Evolutionary conservation across 1,140 invertebrate genomes (phyloP), one percentile per base, ranked within the genome.

Genomic region (Acromyrmex echinatior): DNA sequence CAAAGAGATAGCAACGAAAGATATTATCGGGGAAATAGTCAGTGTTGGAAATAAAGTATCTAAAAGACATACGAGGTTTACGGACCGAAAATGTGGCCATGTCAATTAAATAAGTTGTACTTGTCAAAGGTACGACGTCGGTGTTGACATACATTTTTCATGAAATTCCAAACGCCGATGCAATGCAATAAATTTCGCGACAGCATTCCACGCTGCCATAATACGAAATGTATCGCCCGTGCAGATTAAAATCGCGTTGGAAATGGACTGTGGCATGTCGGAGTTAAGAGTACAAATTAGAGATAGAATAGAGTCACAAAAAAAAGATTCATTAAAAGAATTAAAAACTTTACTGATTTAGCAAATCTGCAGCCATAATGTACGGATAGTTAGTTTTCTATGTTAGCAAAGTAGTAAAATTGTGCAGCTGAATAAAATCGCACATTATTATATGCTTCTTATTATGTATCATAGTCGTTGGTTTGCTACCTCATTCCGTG

Each of bases 381-480:
- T 45, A 45, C 39, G 39, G 39, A 45, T 9, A 45, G 39, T 9
- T 45, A 45, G 9, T 45, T 45, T 45, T 45, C 9, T 45, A 45
- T 45, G 0, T 53, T 53, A 53, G 16, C 12, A 53, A 53, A 53
- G 16, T 18, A 18, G 5, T 16, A 4, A 14, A 18, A 18, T n/a
- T 56, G n/a, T 53, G 18, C 51, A 53, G 39, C 39, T 45, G 39
- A 45, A 45, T 65, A 78, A 86, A 65, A 78, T 77, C 51, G 31
- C 49, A 4, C 9, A 25, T 31, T 65, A 78, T 66, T 77, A 79
- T 1, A 25, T 18, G 39, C 6, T 39, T 49, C 16, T 21, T 35
- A 66, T 79, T 86, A 49, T 79, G 63, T 31, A 25, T 7, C 68
- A 58, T 14, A 53, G 80, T 62, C 39, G 35, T 78, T 49, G 28